Conservation (phyloP, 1,140 invertebrate species). For the Protaetia brevitarsis region DNA sequence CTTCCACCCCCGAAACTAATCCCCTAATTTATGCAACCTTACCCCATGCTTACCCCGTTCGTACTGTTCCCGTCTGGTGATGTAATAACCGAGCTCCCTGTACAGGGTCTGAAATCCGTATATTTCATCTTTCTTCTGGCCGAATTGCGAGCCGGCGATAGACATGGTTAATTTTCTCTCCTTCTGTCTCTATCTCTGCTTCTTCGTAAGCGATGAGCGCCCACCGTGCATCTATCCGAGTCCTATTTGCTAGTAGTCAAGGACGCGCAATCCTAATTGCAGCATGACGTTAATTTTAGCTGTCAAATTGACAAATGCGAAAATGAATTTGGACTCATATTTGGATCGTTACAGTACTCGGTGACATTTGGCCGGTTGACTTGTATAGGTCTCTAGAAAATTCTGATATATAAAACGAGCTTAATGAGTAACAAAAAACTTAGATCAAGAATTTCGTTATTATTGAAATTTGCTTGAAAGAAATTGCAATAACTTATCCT, state of each 20-base stretch:
- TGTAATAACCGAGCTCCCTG: constrained; percentile 52
- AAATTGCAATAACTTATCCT: no score
- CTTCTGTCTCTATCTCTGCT: background rate
- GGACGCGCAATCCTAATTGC: constrained; percentile 15
- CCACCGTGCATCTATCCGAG: constrained; percentile 7
- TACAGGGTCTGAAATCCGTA: constrained; percentile 53
- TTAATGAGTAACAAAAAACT: no score
- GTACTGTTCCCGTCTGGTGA: constrained; percentile 52
- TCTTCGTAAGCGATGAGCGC: background rate
- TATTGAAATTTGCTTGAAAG: no score
- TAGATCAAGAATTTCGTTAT: no score
- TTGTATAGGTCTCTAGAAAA: no score
- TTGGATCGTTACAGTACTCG: no score
- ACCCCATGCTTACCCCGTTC: constrained; percentile 48
- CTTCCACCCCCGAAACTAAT: background rate
- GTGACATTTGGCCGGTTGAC: constrained; percentile 6
- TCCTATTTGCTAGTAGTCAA: constrained; percentile 1
- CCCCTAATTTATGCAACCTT: constrained; percentile 8
- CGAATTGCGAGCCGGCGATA: background rate
- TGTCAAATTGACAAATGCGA: constrained; percentile 21
- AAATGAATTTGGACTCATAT: constrained; percentile 4
- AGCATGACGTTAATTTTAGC: constrained; percentile 14
- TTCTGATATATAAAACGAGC: no score
- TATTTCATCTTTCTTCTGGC: constrained; percentile 39
- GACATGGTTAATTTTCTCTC: background rate